phyloP scores from a whole-genome alignment of 1,140 invertebrate genomes.

The Paraescarpia echinospica region DNA sequence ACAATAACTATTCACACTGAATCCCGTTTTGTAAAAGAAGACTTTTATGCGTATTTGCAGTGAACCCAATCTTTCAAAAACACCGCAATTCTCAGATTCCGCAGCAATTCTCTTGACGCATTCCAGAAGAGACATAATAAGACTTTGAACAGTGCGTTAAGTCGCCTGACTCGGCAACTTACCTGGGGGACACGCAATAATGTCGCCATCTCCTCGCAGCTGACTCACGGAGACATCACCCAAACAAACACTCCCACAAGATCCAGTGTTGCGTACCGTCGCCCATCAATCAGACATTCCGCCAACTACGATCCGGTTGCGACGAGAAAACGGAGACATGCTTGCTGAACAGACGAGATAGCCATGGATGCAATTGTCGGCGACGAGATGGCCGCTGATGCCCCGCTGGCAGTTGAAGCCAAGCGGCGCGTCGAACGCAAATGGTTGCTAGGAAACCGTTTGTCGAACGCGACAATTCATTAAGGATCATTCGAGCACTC shows the following conservation, averaged over 20 bases:
- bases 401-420: background rate
- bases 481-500: background rate
- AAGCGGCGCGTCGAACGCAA: background rate
- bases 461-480: background rate
- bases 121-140: background rate
- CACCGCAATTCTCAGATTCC: background rate
- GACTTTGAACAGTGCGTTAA: background rate
- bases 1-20: background rate
- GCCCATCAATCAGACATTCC: background rate
- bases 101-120: background rate
- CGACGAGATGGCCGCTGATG: background rate
- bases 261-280: background rate
- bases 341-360: background rate
- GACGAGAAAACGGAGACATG: background rate
- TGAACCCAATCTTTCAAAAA: background rate
- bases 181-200: background rate
- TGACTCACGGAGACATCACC: background rate
- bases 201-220: background rate
- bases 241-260: background rate
- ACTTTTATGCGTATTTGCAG: no score
- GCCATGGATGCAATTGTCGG: background rate
- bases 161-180: background rate
- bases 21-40: background rate
- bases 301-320: background rate
- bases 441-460: background rate